Base-by-base conservation (phyloP, 2,113 vertebrate genomes). In the Nicator chloris region DNA sequence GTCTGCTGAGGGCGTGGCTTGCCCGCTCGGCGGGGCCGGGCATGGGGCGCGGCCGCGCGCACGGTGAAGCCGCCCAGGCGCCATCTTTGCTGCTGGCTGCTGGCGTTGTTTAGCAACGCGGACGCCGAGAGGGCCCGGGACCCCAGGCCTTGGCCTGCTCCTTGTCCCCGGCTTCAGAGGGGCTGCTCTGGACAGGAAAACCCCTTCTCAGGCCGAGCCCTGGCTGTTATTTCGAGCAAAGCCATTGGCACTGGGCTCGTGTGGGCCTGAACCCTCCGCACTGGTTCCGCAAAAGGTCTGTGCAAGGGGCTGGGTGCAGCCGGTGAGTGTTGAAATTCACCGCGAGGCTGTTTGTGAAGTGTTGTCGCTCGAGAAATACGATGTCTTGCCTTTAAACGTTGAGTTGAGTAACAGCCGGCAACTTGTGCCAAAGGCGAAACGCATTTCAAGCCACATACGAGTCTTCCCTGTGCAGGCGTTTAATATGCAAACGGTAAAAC, bases 21-120 rank as follows among this genome's bases (percentile, higher is more conserved):
- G 40, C 4, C 5, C 0, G 12, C 28, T 7, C 59, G 18, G 16
- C 3, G 3, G 7, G 7, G 12, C 33, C 17, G 15, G 15, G 2
- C 5, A 3, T 2, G 17, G 11, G 2, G 1, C 5, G 4, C 2
- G 0, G 4, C 7, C 0, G 11, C 4, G 0, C 1, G 7, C 3
- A 2, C 2, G 37, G 3, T 27, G 96, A 96, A 51, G 90, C 44
- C 9, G 7, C 2, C 6, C 6, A 0, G 49, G 49, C 61, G 78
- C 94, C 97, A 96, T 97, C 37, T 96, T 97, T 80, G 28, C 21
- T 79, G 15, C 14, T 75, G 96, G 95, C 14, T 0, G 8, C 30
- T 10, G 42, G 16, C 5, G 87, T 90, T 59, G 81, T 93, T 17
- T 12, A 28, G 86, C 84, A 79, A 94, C 92, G 28, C 33, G 4